phyloP scores from a whole-genome alignment of 2,797 vertebrate genomes.

The Novumbra hubbsi region DNA sequence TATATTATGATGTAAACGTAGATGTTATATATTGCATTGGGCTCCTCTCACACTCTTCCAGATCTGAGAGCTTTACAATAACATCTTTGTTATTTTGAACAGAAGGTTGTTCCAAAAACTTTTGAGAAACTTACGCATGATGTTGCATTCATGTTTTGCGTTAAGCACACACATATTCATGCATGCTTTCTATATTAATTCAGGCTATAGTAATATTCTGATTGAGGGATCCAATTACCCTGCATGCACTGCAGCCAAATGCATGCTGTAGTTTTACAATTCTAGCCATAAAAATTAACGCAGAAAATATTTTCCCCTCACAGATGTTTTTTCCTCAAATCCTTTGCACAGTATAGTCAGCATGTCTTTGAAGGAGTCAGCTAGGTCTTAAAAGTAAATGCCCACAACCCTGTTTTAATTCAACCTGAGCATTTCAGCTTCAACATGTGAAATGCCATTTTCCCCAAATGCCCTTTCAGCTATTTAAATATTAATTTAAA shows the following conservation, averaged over 20 bases:
- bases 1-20: slow-evolving; percentile 40
- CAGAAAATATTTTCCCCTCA: slow-evolving; percentile 1
- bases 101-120: slow-evolving; percentile 1
- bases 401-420: slow-evolving; percentile 18
- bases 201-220: slow-evolving; percentile 1
- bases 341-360: slow-evolving; percentile 40
- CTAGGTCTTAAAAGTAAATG: slow-evolving; percentile 28
- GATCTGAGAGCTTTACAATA: too few species aligned
- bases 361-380: slow-evolving; percentile 44
- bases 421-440: slow-evolving; percentile 53
- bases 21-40: slow-evolving; percentile 12
- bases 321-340: neutral
- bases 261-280: neutral
- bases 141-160: slow-evolving; percentile 21
- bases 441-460: slow-evolving; percentile 53
- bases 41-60: neutral
- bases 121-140: neutral
- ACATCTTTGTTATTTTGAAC: neutral
- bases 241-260: neutral
- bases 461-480: slow-evolving; percentile 49
- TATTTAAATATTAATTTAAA: slow-evolving; percentile 72
- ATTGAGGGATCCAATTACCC: neutral
- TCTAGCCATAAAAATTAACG: slow-evolving; percentile 19
- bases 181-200: neutral
- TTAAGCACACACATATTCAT: slow-evolving; percentile 5